A percentile compares a stretch with the other conserved stretches of the same genome.
phyloP scores from a whole-genome alignment of 2,888 invertebrate species.

The Volucella bombylans region DNA sequence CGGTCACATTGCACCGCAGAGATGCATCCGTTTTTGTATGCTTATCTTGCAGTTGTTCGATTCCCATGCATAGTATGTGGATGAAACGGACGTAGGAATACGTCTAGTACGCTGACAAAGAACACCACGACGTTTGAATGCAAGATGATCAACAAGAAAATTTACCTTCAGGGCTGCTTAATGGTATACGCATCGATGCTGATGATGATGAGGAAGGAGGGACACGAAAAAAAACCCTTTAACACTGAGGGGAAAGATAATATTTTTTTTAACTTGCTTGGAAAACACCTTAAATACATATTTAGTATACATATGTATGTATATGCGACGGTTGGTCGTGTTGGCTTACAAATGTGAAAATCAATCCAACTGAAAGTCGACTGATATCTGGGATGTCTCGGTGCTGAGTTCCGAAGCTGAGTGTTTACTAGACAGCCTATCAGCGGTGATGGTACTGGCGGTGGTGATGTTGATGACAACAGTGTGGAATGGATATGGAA shows the following conservation, averaged over 20 bases:
- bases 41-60: conserved; percentile 1
- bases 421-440: too few species aligned
- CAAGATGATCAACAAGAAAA: conserved; percentile 19
- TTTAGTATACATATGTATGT: background rate
- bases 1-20: conserved; percentile 32
- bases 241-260: conserved; percentile 6
- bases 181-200: conserved; percentile 58
- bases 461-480: background rate
- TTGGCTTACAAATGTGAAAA: conserved; percentile 34
- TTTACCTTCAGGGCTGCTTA: conserved; percentile 36
- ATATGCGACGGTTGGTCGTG: conserved; percentile 9
- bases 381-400: conserved; percentile 34
- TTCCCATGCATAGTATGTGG: conserved; percentile 30
- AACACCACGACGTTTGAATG: conserved; percentile 38
- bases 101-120: background rate
- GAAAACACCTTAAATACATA: conserved; percentile 35
- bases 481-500: background rate
- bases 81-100: conserved; percentile 14
- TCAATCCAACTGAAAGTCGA: conserved; percentile 12
- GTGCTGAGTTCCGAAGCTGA: conserved; percentile 20
- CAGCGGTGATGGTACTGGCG: too few species aligned
- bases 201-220: conserved; percentile 25
- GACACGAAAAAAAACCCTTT: background rate
- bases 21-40: conserved; percentile 57
- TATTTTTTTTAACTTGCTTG: conserved; percentile 24